Evolutionary conservation across 37 sponge, comb jelly and placozoan species (phyloP).

Genomic region (Beroe ovata): DNA sequence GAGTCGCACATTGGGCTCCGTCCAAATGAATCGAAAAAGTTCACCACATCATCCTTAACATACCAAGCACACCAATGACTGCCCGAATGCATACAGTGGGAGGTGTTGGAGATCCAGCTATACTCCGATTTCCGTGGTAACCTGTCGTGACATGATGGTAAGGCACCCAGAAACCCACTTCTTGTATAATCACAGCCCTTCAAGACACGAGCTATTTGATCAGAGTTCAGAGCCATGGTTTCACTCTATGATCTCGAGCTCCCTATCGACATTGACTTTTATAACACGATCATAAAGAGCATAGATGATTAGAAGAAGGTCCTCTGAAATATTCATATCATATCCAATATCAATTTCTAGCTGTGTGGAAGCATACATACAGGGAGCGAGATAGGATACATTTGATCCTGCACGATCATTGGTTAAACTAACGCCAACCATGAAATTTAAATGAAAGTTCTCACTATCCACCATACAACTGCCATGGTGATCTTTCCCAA

Average conservation of each 20-base stretch:
- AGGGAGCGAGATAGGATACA: background rate
- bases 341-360: constrained; percentile 19
- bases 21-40: constrained; percentile 12
- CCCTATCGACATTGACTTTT: background rate
- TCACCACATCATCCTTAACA: background rate
- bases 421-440: background rate
- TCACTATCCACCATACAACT: background rate
- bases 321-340: constrained; percentile 2
- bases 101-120: background rate
- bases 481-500: background rate
- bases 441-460: constrained; percentile 34
- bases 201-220: background rate
- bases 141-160: background rate
- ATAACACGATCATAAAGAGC: background rate
- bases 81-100: background rate
- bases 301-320: constrained; percentile 1
- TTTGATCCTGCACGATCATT: constrained; percentile 5
- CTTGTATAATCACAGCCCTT: background rate
- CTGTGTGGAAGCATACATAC: background rate
- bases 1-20: background rate
- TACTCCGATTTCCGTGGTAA: background rate
- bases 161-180: background rate
- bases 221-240: background rate
- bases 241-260: background rate
- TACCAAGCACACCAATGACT: constrained; percentile 24